Evolutionary conservation across 2,888 invertebrate species (phyloP).

Genomic region (Drosophila mulleri): DNA sequence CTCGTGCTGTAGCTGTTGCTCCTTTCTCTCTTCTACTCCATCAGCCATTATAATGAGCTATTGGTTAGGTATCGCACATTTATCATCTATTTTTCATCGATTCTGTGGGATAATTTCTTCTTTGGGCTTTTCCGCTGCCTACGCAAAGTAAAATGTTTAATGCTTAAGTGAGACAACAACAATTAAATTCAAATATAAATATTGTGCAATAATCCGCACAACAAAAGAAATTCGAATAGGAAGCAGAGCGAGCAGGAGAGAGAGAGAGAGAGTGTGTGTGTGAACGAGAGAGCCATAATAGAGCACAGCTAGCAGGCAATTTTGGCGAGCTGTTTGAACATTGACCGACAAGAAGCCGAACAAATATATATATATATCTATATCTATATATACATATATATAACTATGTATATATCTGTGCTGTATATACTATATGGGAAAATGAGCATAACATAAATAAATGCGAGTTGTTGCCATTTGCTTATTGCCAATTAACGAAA

Average conservation of each 20-base stretch:
- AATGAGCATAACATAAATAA: constrained; percentile 71
- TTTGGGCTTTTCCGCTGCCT: constrained; percentile 7
- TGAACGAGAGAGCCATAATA: constrained; percentile 26
- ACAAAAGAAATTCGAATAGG: constrained; percentile 20
- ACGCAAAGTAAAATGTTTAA: constrained; percentile 33
- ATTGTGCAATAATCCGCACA: constrained; percentile 63
- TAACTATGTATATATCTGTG: background rate
- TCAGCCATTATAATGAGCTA: background rate
- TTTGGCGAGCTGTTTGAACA: constrained; percentile 58
- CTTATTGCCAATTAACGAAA: constrained; percentile 79
- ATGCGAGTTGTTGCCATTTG: constrained; percentile 76
- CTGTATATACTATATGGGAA: constrained; percentile 2
- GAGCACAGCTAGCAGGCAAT: constrained; percentile 45
- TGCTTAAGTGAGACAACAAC: constrained; percentile 34
- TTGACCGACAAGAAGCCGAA: constrained; percentile 61
- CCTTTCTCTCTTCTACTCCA: background rate
- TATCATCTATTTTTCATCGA: constrained; percentile 15
- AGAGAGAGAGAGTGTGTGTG: background rate
- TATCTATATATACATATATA: background rate
- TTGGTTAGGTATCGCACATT: background rate
- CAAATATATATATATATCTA: constrained; percentile 9
- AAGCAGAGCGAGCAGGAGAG: constrained; percentile 2
- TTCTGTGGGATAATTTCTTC: background rate
- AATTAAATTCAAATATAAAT: constrained; percentile 73
- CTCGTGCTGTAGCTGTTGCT: background rate